Conservation (phyloP, 2,888 invertebrate species). For the Hedychridium roseum region DNA sequence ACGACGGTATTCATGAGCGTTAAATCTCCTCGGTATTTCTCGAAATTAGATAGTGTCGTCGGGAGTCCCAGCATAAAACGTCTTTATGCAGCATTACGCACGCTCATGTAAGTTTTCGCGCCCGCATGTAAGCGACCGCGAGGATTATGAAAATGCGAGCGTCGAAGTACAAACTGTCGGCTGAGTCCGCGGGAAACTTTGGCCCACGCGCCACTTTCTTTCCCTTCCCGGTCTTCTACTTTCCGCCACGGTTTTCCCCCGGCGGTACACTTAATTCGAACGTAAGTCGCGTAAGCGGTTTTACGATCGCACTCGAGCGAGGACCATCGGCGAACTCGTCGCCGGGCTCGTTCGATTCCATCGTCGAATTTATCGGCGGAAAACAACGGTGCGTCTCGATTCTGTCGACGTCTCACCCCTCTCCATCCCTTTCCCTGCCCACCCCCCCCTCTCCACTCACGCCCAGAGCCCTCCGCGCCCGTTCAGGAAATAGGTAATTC, state of each 20-base stretch:
- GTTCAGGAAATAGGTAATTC: constrained; percentile 42
- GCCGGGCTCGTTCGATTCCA: constrained; percentile 36
- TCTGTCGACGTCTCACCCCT: not conserved
- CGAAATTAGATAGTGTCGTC: not conserved
- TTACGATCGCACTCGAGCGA: constrained; percentile 42
- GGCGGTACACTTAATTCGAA: constrained; percentile 36
- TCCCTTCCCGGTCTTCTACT: constrained; percentile 1
- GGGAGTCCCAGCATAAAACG: not conserved
- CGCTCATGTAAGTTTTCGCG: constrained; percentile 10
- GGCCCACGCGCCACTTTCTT: not conserved
- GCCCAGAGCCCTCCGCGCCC: not conserved
- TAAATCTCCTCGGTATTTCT: not conserved
- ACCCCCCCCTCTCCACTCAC: not conserved
- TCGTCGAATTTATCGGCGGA: constrained; percentile 43
- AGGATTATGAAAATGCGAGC: constrained; percentile 23
- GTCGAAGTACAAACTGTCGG: constrained; percentile 15
- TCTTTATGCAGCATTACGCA: too few species aligned
- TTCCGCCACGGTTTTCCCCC: too few species aligned
- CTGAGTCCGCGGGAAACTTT: not conserved
- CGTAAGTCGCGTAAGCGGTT: constrained; percentile 50
- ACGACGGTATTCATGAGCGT: too few species aligned
- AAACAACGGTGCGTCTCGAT: constrained; percentile 31
- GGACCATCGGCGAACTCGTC: constrained; percentile 17
- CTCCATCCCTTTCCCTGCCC: not conserved
- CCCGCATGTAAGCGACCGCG: constrained; percentile 18